Evolutionary conservation across 2,113 vertebrate species (phyloP), one percentile per base, ranked within the genome.

Genomic region (Podiceps cristatus): DNA sequence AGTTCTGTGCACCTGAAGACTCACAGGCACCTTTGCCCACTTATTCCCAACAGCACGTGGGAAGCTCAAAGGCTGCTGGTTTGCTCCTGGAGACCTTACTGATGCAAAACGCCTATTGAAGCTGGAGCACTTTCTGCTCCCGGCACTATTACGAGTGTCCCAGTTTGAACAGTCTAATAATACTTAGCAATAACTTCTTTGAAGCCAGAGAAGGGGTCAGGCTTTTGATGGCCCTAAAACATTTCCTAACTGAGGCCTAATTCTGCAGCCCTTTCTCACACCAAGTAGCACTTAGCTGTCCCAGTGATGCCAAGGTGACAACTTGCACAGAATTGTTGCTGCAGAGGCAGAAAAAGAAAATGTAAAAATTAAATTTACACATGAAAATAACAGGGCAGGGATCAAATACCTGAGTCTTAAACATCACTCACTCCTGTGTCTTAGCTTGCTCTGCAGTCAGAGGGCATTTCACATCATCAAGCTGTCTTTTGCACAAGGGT

Each of bases 161-260:
- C 74, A 63, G 42, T 88, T 76, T 86, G 71, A 96, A 90, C 71
- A 71, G 42, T 67, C 58, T 88, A 91, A 86, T 85, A 95, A 87
- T 88, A 90, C 81, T 96, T 66, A 79, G 84, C 62, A 66, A 83
- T 76, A 91, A 74, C 58, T 74, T 89, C 44, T 90, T 83, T 97
- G 94, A 94, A 90, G 67, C 12, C 50, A 69, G 53, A 79, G 80
- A 93, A 85, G 53, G 31, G 62, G 62, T 86, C 84, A 97, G 81
- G 77, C 28, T 94, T 96, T 76, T 85, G 79, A 78, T 50, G 73
- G 49, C 49, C 80, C 73, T 94, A 75, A 94, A 94, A 45, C 69
- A 73, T 94, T 87, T 88, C 93, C 89, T 91, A 85, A 82, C 79
- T 33, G 64, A 94, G 53, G 58, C 37, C 69, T 42, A 93, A 86